A percentile compares a stretch with the other conserved stretches of the same genome.
phyloP scores from a whole-genome alignment of 2,797 vertebrate species.

The Paratrypauchen microcephalus region DNA sequence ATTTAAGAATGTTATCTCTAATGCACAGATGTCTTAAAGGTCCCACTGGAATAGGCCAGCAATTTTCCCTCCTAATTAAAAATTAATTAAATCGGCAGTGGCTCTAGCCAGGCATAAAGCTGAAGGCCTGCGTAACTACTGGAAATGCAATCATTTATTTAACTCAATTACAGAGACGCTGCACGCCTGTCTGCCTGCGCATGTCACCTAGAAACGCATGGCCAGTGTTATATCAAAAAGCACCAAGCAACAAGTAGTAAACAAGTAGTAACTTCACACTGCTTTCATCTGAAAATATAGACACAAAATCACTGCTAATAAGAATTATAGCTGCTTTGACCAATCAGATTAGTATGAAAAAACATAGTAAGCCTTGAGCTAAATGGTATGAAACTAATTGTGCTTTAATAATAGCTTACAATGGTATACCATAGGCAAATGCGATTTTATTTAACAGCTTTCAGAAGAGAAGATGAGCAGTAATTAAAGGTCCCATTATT shows the following conservation, averaged over 20 bases:
- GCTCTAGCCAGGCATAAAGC: slow-evolving; percentile 77
- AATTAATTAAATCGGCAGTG: slow-evolving; percentile 79
- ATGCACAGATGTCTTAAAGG: slow-evolving; percentile 81
- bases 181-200: slow-evolving; percentile 48
- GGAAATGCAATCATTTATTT: slow-evolving; percentile 78
- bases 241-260: slow-evolving; percentile 15
- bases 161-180: slow-evolving; percentile 76
- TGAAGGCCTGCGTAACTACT: slow-evolving; percentile 67
- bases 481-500: not conserved
- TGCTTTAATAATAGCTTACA: not conserved
- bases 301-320: not conserved
- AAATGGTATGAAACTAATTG: not conserved
- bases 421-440: not conserved
- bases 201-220: slow-evolving; percentile 61
- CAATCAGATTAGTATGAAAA: not conserved
- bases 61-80: slow-evolving; percentile 82
- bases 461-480: not conserved
- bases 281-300: slow-evolving; percentile 7
- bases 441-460: not conserved
- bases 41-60: slow-evolving; percentile 74
- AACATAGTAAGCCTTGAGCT: not conserved
- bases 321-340: not conserved
- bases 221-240: slow-evolving; percentile 7
- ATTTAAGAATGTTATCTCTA: slow-evolving; percentile 82
- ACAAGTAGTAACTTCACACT: not conserved